These are phyloP conservation scores for Microtus californicus DNA, from an alignment of 2,797 vertebrate genomes.

Conservation along the genomic window DNA sequence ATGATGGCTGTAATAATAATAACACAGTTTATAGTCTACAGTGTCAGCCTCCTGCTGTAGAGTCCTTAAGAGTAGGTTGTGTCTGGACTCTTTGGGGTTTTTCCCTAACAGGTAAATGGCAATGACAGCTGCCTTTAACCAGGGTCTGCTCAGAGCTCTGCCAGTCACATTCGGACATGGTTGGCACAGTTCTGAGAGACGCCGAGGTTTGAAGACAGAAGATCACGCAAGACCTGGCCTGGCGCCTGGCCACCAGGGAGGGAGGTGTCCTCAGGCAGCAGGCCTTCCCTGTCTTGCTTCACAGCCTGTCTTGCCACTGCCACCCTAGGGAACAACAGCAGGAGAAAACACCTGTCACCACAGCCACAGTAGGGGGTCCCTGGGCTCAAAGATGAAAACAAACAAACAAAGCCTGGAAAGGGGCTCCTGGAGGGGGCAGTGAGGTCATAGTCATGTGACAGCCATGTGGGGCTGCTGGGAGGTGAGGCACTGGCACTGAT, in stretches of 20 bases:
- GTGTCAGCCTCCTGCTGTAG: accelerated
- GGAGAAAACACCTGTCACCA: no score
- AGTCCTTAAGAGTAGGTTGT: neutral
- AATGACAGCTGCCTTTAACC: neutral
- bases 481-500: neutral
- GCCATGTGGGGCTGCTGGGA: neutral
- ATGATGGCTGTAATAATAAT: no score
- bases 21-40: neutral
- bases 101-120: neutral
- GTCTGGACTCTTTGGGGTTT: neutral
- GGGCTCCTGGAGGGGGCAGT: neutral
- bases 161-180: neutral
- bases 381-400: neutral
- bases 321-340: neutral
- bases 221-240: neutral
- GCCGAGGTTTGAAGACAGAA: neutral
- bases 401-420: neutral
- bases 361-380: neutral
- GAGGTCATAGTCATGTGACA: neutral
- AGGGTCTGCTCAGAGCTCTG: neutral
- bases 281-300: neutral
- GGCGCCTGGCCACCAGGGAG: neutral
- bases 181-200: neutral
- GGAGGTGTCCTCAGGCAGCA: no score
- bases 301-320: neutral